Percentiles rank a stretch among this genome's conserved stretches.
Evolutionary conservation across 2,113 vertebrate genomes (phyloP).

Genomic region (Pelodiscus sinensis): DNA sequence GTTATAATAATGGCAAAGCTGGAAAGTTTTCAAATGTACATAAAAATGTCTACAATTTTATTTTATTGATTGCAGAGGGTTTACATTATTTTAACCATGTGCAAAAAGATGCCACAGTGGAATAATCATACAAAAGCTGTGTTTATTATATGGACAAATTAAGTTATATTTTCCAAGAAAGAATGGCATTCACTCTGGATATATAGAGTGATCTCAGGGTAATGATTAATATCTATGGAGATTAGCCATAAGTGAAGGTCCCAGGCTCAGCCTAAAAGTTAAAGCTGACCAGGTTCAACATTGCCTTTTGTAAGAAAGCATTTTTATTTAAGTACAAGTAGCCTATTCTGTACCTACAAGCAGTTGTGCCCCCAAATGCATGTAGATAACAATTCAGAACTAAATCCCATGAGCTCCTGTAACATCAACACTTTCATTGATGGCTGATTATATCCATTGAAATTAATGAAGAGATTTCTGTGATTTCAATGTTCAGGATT

Average conservation of each 20-base stretch:
- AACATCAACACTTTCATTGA: too few relatives aligned
- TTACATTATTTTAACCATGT: background rate
- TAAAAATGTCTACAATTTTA: background rate
- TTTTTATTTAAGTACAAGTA: background rate
- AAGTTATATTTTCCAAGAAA: conserved; percentile 15
- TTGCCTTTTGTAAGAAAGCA: background rate
- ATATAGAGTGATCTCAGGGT: background rate
- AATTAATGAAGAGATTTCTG: background rate
- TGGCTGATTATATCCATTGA: background rate
- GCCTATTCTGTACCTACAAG: background rate
- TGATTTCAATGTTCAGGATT: background rate
- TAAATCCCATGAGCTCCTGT: too few relatives aligned
- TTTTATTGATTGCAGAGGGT: background rate
- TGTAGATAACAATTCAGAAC: background rate
- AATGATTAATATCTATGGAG: conserved; percentile 18
- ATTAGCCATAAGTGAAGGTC: background rate
- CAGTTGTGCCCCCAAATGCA: background rate
- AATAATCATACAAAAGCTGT: background rate
- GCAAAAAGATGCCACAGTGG: background rate
- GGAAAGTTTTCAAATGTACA: background rate
- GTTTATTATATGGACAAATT: conserved; percentile 1
- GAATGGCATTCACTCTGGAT: background rate
- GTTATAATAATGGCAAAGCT: background rate
- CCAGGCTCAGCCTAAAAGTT: background rate
- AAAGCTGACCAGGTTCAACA: background rate